These are phyloP conservation scores for Hydrochoerus hydrochaeris DNA, from an alignment of 2,113 vertebrate species.

Conservation along the genomic window DNA sequence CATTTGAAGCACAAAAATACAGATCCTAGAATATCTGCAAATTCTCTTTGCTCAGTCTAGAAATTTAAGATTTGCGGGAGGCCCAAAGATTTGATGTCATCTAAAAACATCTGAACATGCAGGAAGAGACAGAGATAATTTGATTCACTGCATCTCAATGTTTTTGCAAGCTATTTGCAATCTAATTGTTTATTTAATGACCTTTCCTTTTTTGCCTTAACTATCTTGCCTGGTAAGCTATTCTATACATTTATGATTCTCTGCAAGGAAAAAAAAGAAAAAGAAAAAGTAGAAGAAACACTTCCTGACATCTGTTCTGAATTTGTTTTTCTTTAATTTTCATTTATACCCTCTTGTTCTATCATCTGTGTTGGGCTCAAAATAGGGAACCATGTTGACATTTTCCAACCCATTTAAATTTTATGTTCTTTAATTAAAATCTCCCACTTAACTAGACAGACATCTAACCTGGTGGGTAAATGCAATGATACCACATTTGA, in stretches of 20 bases:
- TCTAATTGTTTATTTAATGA: slow-evolving; percentile 84
- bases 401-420: slow-evolving; percentile 88
- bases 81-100: slow-evolving; percentile 58
- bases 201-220: slow-evolving; percentile 81
- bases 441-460: slow-evolving; percentile 79
- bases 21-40: background rate
- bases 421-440: slow-evolving; percentile 89
- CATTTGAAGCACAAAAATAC: background rate
- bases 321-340: slow-evolving; percentile 90
- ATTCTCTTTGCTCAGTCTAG: background rate
- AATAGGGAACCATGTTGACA: slow-evolving; percentile 89
- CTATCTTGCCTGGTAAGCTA: slow-evolving; percentile 85
- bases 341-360: slow-evolving; percentile 88
- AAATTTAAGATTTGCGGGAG: background rate
- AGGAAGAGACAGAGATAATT: background rate
- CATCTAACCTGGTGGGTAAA: slow-evolving; percentile 80
- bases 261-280: slow-evolving; percentile 72
- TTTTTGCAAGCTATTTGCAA: slow-evolving; percentile 77
- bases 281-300: slow-evolving; percentile 64
- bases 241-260: slow-evolving; percentile 86
- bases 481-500: slow-evolving; percentile 56
- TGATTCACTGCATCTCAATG: slow-evolving; percentile 65
- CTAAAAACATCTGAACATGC: slow-evolving; percentile 1
- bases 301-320: slow-evolving; percentile 89
- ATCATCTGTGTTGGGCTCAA: slow-evolving; percentile 89